Percentiles rank a stretch among this genome's conserved stretches.
Evolutionary conservation across 2,797 vertebrate species (phyloP).

Genomic region (Labeo calbasu): DNA sequence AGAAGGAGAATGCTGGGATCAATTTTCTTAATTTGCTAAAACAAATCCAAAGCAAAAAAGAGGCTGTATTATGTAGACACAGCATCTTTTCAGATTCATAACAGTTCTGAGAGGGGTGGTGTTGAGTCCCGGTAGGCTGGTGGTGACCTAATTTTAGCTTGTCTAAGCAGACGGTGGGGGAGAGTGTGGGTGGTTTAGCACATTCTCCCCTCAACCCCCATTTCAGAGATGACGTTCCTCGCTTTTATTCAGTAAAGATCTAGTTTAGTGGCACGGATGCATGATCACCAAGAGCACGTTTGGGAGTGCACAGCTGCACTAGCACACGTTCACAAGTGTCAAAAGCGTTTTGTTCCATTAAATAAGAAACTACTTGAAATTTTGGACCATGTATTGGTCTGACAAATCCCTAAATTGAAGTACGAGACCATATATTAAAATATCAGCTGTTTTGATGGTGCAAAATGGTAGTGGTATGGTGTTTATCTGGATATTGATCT

Average conservation of each 20-base stretch:
- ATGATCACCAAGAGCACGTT: neutral
- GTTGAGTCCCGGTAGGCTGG: slow-evolving; percentile 59
- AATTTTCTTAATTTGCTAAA: neutral
- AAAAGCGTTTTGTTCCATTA: neutral
- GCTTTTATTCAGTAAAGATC: slow-evolving; percentile 8
- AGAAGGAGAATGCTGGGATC: neutral
- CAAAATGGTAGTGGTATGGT: neutral
- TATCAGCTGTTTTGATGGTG: neutral
- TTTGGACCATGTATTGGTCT: neutral
- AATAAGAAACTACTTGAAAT: neutral
- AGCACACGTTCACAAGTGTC: neutral
- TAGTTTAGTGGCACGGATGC: neutral
- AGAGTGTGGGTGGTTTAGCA: neutral
- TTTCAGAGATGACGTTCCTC: neutral
- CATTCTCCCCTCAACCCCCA: slow-evolving; percentile 37
- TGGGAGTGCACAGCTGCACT: neutral
- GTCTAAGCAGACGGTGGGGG: slow-evolving; percentile 41
- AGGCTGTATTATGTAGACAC: neutral
- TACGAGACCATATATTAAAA: neutral
- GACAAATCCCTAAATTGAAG: neutral
- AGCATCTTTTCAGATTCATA: slow-evolving; percentile 28
- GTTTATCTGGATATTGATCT: neutral
- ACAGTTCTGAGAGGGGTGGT: slow-evolving; percentile 42
- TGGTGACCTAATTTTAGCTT: slow-evolving; percentile 66
- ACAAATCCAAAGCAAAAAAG: neutral